Evolutionary conservation across 1,140 invertebrate genomes (phyloP), one percentile per base, ranked within the genome.

Genomic region (Armadillidium nasatum): DNA sequence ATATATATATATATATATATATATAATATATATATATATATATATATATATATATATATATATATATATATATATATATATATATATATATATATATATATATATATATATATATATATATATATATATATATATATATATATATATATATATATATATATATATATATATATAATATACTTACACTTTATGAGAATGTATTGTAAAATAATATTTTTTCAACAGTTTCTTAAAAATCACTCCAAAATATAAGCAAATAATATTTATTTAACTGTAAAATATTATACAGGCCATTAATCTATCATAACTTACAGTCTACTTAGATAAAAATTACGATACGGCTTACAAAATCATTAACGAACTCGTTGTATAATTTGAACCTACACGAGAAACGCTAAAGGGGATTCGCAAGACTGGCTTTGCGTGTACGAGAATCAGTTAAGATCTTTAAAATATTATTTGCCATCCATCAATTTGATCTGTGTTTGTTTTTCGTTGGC

Each of bases 391-490:
- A 60, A 60, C 11, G 50, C 50, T 60, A 7, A 60, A 19, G 50
- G 50, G 50, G 33, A 33, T 33, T 33, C 33, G 33, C 50, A 60
- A 60, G 19, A 60, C 19, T 15, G 50, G 11, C 50, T 13, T 60
- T 60, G 50, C 50, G 50, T 60, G 50, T 60, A 15, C 11, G 50
- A 15, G 19, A 60, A 60, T 60, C 50, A 60, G 50, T 60, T 60
- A 60, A 60, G 50, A 60, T 60, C 50, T 60, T 60, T 15, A 60
- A 60, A 60, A 60, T 60, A 60, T 60, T 60, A 60, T 60, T 60
- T 60, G 50, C 50, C 50, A 60, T 60, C 50, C 50, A 60, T 60
- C 50, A 60, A 13, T 2, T 60, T 60, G 50, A 60, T 60, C 50
- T 15, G 50, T 60, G 50, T 60, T 60, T 60, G 50, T 60, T 60